These are phyloP conservation scores for Lamprologus callipterus DNA, from an alignment of 2,113 vertebrate species.

Conservation along the genomic window DNA sequence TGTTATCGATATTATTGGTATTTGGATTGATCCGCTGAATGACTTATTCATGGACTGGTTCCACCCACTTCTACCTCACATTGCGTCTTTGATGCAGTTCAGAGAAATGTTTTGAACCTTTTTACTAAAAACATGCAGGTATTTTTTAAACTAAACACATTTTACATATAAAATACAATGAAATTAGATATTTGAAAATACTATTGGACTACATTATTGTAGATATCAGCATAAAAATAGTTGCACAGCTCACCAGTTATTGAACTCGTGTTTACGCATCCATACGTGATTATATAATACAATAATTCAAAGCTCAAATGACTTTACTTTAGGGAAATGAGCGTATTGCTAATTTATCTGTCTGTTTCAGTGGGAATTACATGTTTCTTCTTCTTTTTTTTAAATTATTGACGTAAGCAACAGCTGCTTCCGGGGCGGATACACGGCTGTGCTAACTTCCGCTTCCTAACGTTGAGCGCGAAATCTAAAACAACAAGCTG, in stretches of 20 bases:
- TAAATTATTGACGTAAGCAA: background rate
- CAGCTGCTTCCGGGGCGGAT: background rate
- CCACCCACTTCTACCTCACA: background rate
- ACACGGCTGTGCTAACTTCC: background rate
- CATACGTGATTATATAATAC: background rate
- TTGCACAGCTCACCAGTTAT: background rate
- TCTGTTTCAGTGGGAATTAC: background rate
- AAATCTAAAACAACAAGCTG: conserved; percentile 2
- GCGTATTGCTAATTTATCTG: background rate
- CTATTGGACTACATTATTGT: background rate
- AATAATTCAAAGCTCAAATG: background rate
- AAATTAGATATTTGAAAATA: background rate
- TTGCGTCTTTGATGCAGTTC: background rate
- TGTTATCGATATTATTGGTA: background rate
- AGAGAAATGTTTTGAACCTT: background rate
- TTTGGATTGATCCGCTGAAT: background rate
- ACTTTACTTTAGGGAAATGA: background rate
- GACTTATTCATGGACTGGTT: background rate
- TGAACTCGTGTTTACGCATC: background rate
- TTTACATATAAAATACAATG: background rate
- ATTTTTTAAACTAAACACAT: background rate
- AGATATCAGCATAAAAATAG: background rate
- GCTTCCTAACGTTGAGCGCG: conserved; percentile 5
- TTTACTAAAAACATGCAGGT: background rate
- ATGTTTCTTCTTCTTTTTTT: background rate